Conservation (phyloP, 2,888 invertebrate genomes). For the Meloe dianella region DNA sequence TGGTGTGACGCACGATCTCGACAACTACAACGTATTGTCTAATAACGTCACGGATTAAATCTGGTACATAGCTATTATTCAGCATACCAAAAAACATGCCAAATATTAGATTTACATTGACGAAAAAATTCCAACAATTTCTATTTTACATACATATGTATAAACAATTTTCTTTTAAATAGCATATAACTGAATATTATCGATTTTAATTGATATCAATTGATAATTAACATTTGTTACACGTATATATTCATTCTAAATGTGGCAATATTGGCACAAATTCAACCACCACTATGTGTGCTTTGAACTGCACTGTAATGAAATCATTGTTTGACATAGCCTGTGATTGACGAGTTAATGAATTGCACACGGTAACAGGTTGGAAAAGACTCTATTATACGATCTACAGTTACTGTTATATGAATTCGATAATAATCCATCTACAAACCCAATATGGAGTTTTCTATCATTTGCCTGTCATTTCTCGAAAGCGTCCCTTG, state of each 20-base stretch:
- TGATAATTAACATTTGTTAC: slow-evolving; percentile 18
- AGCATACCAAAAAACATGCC: background rate
- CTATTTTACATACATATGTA: slow-evolving; percentile 16
- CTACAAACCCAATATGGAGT: background rate
- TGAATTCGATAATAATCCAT: too few relatives aligned
- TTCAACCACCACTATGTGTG: slow-evolving; percentile 11
- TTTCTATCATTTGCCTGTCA: background rate
- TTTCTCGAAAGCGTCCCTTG: background rate
- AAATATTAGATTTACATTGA: slow-evolving; percentile 24
- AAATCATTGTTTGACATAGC: slow-evolving; percentile 44
- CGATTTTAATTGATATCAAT: too few relatives aligned
- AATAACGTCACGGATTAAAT: slow-evolving; percentile 13
- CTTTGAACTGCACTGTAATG: slow-evolving; percentile 30
- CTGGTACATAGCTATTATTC: slow-evolving; percentile 3
- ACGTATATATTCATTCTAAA: background rate
- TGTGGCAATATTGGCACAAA: slow-evolving; percentile 25
- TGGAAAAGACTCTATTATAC: slow-evolving; percentile 12
- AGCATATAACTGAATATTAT: too few relatives aligned
- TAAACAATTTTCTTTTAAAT: too few relatives aligned
- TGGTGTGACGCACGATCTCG: slow-evolving; percentile 15
- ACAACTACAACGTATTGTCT: slow-evolving; percentile 12
- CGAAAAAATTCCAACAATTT: slow-evolving; percentile 24
- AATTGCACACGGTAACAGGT: slow-evolving; percentile 27
- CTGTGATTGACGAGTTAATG: slow-evolving; percentile 47
- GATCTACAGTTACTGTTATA: too few relatives aligned